Conservation (phyloP, 2,797 vertebrate genomes). For the Propithecus perrieri region DNA sequence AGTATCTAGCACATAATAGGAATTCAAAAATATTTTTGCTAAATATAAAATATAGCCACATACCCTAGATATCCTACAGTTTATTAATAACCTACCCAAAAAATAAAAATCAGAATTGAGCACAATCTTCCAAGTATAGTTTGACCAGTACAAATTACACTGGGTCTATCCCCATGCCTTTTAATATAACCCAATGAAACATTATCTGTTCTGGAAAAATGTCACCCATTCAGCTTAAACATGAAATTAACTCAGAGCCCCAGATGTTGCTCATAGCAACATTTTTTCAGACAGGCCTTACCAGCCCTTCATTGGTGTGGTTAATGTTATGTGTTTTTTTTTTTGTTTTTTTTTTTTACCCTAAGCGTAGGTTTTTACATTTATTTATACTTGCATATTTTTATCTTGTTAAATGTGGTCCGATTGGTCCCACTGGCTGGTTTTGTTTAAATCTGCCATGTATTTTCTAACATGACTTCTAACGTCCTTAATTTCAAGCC, state of each 20-base stretch:
- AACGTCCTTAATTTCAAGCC: neutral
- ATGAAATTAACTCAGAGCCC: neutral
- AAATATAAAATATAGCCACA: neutral
- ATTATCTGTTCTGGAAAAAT: neutral
- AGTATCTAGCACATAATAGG: neutral
- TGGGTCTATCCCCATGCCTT: neutral
- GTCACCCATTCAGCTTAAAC: neutral
- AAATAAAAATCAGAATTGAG: neutral
- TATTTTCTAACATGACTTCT: neutral
- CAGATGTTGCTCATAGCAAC: neutral
- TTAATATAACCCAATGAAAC: neutral
- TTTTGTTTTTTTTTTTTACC: neutral
- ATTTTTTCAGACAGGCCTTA: neutral
- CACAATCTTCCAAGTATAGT: neutral
- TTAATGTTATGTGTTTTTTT: neutral
- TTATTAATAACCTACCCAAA: neutral
- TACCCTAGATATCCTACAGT: neutral
- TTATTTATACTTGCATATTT: neutral
- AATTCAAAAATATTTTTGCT: neutral
- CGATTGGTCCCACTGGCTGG: neutral
- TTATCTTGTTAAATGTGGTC: neutral
- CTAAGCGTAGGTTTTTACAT: neutral
- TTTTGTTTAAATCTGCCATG: neutral
- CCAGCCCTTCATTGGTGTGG: neutral
- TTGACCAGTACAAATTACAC: neutral